Conservation (phyloP, 2,888 invertebrate species). For the Anthophora plumipes region DNA sequence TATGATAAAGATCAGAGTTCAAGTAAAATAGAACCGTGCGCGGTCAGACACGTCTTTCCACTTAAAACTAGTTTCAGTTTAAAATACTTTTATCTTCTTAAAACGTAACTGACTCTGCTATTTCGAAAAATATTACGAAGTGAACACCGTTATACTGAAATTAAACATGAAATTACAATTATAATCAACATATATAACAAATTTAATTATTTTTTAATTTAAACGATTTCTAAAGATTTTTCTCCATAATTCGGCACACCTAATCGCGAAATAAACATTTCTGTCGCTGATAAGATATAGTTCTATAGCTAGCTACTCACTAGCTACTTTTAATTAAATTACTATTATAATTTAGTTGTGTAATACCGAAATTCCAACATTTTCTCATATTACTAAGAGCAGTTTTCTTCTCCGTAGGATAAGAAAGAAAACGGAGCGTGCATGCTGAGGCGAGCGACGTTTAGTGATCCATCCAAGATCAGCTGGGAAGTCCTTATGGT, state of each 20-base stretch:
- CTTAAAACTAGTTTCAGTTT: neutral
- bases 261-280: too few species aligned
- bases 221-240: too few species aligned
- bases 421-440: slow-evolving; percentile 75
- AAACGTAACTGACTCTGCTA: too few species aligned
- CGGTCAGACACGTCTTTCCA: neutral
- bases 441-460: slow-evolving; percentile 77
- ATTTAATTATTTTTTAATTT: too few species aligned
- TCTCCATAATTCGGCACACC: too few species aligned
- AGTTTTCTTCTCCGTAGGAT: slow-evolving; percentile 61
- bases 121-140: too few species aligned
- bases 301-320: too few species aligned
- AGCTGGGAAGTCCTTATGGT: slow-evolving; percentile 81
- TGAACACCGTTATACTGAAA: too few species aligned
- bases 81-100: neutral
- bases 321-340: neutral
- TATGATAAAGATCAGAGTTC: neutral
- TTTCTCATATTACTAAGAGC: neutral
- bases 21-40: neutral
- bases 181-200: too few species aligned
- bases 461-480: slow-evolving; percentile 70
- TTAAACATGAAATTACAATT: too few species aligned
- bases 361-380: neutral
- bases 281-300: too few species aligned
- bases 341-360: too few species aligned